A percentile compares a stretch with the other conserved stretches of the same genome.
phyloP scores from a whole-genome alignment of 2,113 vertebrate species.

The Oryzias javanicus region DNA sequence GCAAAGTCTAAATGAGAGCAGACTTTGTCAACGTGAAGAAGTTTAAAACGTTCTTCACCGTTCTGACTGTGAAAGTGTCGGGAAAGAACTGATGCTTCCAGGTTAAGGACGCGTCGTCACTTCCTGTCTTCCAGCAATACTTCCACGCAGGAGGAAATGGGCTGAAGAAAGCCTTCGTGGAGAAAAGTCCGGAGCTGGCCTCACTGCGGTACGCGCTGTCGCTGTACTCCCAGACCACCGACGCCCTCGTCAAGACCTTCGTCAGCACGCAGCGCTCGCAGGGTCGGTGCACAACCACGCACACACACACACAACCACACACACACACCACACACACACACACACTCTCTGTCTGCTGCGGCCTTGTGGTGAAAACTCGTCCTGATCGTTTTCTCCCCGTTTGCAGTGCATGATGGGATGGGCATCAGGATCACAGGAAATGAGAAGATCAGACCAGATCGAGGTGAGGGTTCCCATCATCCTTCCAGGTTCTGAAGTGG shows the following conservation, averaged over 20 bases:
- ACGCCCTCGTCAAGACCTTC: slow-evolving; percentile 94
- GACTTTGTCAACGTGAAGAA: too few relatives aligned
- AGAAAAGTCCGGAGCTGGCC: slow-evolving; percentile 92
- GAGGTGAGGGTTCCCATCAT: slow-evolving; percentile 75
- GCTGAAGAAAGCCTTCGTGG: slow-evolving; percentile 92
- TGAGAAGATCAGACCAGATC: slow-evolving; percentile 89
- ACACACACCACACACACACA: too few relatives aligned
- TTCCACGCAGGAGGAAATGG: slow-evolving; percentile 97
- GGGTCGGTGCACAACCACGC: slow-evolving; percentile 70
- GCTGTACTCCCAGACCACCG: slow-evolving; percentile 94
- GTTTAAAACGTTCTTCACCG: too few relatives aligned
- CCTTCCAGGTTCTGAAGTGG: too few relatives aligned
- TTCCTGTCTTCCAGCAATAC: slow-evolving; percentile 83
- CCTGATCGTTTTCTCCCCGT: slow-evolving; percentile 36
- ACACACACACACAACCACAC: background rate
- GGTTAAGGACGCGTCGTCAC: background rate
- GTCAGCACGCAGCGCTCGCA: slow-evolving; percentile 93
- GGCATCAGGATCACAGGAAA: slow-evolving; percentile 91
- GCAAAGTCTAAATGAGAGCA: too few relatives aligned
- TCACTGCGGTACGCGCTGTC: slow-evolving; percentile 93
- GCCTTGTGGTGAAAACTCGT: background rate
- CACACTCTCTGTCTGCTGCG: too few relatives aligned
- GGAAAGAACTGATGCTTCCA: too few relatives aligned
- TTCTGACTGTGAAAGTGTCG: too few relatives aligned
- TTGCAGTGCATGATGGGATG: slow-evolving; percentile 92